Percentiles rank a stretch among this genome's conserved stretches.
Evolutionary conservation across 1,140 invertebrate species (phyloP).

Genomic region (Sycobia sp.): DNA sequence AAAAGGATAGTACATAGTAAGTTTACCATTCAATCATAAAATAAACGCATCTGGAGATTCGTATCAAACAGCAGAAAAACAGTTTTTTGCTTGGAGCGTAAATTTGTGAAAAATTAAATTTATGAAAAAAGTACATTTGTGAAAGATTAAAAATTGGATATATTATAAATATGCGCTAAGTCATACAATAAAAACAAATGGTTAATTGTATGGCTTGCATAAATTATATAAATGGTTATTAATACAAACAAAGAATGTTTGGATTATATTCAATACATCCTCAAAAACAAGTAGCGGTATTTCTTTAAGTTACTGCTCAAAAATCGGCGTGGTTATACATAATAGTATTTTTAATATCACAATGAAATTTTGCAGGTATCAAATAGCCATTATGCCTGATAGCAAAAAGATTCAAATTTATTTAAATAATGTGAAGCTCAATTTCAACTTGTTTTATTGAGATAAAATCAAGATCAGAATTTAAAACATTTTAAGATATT

Average conservation of each 20-base stretch:
- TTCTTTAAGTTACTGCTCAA: conserved; percentile 40
- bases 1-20: conserved; percentile 37
- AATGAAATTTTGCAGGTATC: conserved; percentile 31
- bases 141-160: conserved; percentile 42
- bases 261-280: conserved; percentile 40
- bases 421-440: neutral
- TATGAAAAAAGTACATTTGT: too few relatives aligned
- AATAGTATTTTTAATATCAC: conserved; percentile 38
- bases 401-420: conserved; percentile 35
- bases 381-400: conserved; percentile 23
- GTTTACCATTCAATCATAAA: conserved; percentile 38
- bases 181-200: conserved; percentile 51
- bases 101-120: conserved; percentile 33
- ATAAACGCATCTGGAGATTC: conserved; percentile 36
- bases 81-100: conserved; percentile 33
- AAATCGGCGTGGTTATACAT: conserved; percentile 43
- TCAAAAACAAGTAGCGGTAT: conserved; percentile 22
- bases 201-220: neutral
- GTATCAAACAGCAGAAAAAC: neutral
- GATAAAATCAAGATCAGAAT: neutral
- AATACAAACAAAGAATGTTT: conserved; percentile 35
- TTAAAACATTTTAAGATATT: neutral
- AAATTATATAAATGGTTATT: conserved; percentile 15
- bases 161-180: conserved; percentile 49
- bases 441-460: conserved; percentile 11